Base-by-base conservation (phyloP, 2,113 vertebrate genomes). In the Electrona antarctica region DNA sequence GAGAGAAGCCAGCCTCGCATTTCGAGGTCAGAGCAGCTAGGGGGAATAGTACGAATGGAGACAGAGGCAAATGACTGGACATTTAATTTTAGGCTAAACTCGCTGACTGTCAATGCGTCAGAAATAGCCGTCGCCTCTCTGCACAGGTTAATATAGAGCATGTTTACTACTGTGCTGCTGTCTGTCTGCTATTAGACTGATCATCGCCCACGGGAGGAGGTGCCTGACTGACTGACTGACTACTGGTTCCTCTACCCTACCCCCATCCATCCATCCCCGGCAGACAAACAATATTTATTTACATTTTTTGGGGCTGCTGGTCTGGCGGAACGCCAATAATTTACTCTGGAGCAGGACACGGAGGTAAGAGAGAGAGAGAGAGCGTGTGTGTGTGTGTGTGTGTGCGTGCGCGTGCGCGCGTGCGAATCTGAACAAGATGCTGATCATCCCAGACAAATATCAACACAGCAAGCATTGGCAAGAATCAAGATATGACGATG, bases 261-360 rank as follows among this genome's bases (percentile, higher is more conserved):
- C 33, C 33, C 33, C 33, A 21, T 21, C 33, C 33, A 21, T 21
- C 33, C 33, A 41, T 6, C 33, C 33, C 33, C 33, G 9, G 11
- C 15, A 62, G 0, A 54, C 0, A 13, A 13, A 52, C 47, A 52
- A 6, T 8, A 50, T 76, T 80, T 8, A 62, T 57, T 54, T 79
- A 21, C 71, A 28, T 0, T 59, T 76, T 62, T 15, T 15, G 69
- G 45, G 81, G 21, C 21, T 21, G 21, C 21, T 69, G 80, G 55
- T 79, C 81, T 85, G 88, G 90, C 87, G 79, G 59, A 69, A 47
- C 82, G 87, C 88, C 87, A 85, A 80, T 33, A 66, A 29, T 78
- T 77, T 51, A 92, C 87, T 87, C 90, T 92, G 91, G 91, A 92
- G 91, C 91, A 85, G 86, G 88, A 91, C 73, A 85, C 90, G 79